Evolutionary conservation across 1,140 invertebrate species (phyloP), one percentile per base, ranked within the genome.

Genomic region (Heterodera schachtii): DNA sequence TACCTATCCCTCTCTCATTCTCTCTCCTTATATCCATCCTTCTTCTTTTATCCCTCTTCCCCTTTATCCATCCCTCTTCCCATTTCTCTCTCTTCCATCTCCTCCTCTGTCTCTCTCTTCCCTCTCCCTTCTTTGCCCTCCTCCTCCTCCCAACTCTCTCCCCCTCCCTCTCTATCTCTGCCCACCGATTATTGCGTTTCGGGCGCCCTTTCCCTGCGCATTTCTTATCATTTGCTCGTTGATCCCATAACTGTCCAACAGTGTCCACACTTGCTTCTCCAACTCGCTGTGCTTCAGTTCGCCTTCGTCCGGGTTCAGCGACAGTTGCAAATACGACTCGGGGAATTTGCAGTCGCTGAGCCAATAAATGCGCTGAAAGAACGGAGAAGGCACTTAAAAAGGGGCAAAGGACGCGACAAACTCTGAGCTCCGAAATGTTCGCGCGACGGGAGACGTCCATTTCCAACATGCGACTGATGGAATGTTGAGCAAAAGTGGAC

Each of bases 341-440:
- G 84, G 85, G 78, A 90, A 89, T 81, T 88, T 84, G 44, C 70
- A 81, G 13, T 89, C 84, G 19, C 77, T 82, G 16, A 89, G 78
- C 87, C 87, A 89, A 64, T 85, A 87, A 16, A 81, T 85, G 41
- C 84, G 83, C 87, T 88, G 69, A 81, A 87, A 73, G n/a, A 31
- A 46, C 31, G 21, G 60, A 6, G 41, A 31, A 31, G 31, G 31
- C 31, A 31, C 1, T 31, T 31, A 31, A 31, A 31, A 31, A 31
- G 31, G 31, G 31, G 31, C 31, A 31, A 31, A 31, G 31, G 31
- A 31, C 31, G 31, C 31, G 31, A 31, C 31, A 31, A 71, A 88
- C 86, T 73, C 79, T 88, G 19, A 90, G 78, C 19, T 88, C 87
- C 3, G 31, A n/a, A 60, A 87, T 75, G 21, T 67, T 79, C 0